These are phyloP conservation scores for Petroica traversi DNA, from an alignment of 2,113 vertebrate species.

Conservation along the genomic window DNA sequence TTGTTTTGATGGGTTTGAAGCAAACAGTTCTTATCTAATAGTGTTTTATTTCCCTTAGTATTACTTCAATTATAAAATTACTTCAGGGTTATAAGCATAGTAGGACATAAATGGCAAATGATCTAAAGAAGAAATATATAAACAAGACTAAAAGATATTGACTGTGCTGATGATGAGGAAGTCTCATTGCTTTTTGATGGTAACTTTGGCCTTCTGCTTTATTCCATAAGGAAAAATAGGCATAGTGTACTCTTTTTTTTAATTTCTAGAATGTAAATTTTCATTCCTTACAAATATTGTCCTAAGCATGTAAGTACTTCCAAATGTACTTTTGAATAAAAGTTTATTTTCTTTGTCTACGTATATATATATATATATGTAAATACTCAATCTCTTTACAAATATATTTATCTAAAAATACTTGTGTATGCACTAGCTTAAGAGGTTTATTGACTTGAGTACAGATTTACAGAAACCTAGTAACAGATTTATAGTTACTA, in stretches of 20 bases:
- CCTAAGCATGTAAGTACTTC: background rate
- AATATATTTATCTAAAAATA: background rate
- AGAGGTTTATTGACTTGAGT: background rate
- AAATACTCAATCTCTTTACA: background rate
- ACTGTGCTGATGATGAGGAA: background rate
- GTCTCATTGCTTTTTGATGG: background rate
- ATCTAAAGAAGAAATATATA: background rate
- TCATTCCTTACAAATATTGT: background rate
- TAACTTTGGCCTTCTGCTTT: background rate
- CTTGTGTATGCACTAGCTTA: fast-evolving
- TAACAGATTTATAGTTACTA: background rate
- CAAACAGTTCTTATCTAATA: background rate
- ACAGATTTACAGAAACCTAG: background rate
- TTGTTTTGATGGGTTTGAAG: background rate
- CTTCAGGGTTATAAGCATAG: background rate
- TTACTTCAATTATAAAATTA: background rate
- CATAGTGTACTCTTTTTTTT: background rate
- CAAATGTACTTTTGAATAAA: background rate
- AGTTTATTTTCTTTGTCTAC: background rate
- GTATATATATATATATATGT: background rate
- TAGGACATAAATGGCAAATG: background rate
- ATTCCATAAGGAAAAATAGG: background rate
- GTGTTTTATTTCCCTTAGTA: background rate
- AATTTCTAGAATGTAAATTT: background rate
- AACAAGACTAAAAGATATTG: background rate